A percentile compares a stretch with the other conserved stretches of the same genome.
Conservation (phyloP, 1,140 invertebrate genomes). For the Eubasilissa regina region DNA sequence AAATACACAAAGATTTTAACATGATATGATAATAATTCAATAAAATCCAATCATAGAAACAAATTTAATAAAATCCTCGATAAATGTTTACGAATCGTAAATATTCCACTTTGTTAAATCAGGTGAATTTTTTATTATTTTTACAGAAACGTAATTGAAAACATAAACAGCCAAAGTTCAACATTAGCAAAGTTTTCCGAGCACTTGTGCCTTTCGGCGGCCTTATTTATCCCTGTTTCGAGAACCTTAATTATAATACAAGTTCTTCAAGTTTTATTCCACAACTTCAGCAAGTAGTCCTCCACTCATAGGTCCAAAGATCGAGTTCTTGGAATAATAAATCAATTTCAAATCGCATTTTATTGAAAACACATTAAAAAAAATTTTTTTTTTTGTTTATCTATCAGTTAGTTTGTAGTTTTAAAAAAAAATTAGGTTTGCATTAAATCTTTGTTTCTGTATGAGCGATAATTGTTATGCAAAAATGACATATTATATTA, state of each 20-base stretch:
- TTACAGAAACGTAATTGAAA: conserved; percentile 6
- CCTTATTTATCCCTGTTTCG: conserved; percentile 21
- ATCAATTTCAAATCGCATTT: no score
- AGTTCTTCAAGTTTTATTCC: conserved; percentile 30
- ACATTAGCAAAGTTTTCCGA: conserved; percentile 19
- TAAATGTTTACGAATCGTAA: neutral
- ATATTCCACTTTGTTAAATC: neutral
- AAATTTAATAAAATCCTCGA: neutral
- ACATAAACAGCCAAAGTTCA: conserved; percentile 21
- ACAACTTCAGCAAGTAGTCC: conserved; percentile 29
- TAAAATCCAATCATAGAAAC: no score
- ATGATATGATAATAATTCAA: no score
- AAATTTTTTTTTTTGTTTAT: no score
- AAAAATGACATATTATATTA: no score
- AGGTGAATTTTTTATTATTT: conserved; percentile 1
- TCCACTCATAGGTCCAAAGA: conserved; percentile 5
- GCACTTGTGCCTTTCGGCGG: conserved; percentile 22
- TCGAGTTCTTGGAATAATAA: conserved; percentile 18
- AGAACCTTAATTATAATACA: conserved; percentile 35
- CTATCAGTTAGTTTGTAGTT: no score
- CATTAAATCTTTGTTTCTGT: no score
- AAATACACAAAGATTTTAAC: no score
- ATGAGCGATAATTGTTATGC: no score
- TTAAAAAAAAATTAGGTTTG: no score
- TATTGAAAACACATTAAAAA: no score